Evolutionary conservation across 2,797 vertebrate species (phyloP).

Genomic region (Petrocephalus sullivani): DNA sequence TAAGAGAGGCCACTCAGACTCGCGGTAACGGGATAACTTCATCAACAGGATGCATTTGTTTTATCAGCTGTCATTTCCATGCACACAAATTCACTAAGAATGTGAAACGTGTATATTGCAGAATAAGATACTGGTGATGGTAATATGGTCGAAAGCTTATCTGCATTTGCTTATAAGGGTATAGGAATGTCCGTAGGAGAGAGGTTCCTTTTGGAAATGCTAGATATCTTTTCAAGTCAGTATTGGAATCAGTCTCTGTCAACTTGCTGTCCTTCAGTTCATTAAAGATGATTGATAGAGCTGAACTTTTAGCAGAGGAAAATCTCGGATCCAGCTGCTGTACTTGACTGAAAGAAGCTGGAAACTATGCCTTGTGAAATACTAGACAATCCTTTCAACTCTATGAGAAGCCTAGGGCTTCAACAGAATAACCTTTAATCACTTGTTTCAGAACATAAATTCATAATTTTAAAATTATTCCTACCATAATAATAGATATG

Average conservation of each 20-base stretch:
- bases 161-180: background rate
- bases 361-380: slow-evolving; percentile 29
- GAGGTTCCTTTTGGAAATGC: background rate
- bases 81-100: background rate
- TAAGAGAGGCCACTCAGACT: background rate
- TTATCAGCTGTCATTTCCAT: background rate
- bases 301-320: slow-evolving; percentile 36
- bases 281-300: slow-evolving; percentile 73
- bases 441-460: background rate
- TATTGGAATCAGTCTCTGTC: slow-evolving; percentile 69
- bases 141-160: background rate
- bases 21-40: background rate
- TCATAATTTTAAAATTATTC: background rate
- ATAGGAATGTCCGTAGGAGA: background rate
- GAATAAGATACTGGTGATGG: background rate
- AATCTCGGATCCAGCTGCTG: slow-evolving; percentile 65
- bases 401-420: slow-evolving; percentile 6
- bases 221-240: slow-evolving; percentile 61
- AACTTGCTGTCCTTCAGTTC: slow-evolving; percentile 62
- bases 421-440: background rate
- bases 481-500: background rate
- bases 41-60: background rate
- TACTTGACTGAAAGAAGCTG: slow-evolving; percentile 53
- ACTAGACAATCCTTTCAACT: background rate
- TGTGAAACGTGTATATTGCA: background rate